Evolutionary conservation across 1,140 invertebrate species (phyloP).

Genomic region (Aplysia californica): DNA sequence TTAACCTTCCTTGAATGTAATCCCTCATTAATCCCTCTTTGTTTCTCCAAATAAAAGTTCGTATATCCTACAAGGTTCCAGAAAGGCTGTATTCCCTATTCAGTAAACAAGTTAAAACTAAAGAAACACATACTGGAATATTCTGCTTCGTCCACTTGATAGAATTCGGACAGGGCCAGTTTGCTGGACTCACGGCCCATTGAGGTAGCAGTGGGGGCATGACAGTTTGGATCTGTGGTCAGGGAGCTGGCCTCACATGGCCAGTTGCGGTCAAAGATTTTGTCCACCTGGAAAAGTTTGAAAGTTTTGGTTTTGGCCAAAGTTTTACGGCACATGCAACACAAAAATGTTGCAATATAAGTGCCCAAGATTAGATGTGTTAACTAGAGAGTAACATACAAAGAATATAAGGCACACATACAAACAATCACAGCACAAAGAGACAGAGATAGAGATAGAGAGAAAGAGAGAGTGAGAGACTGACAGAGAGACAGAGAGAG

Average conservation of each 20-base stretch:
- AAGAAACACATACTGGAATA: conserved; percentile 28
- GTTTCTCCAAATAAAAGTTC: neutral
- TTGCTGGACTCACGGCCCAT: conserved; percentile 26
- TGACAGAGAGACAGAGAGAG: neutral
- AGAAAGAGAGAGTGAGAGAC: neutral
- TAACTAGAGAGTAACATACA: neutral
- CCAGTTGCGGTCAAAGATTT: conserved; percentile 44
- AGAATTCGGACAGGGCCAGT: conserved; percentile 22
- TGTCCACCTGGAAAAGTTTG: conserved; percentile 42
- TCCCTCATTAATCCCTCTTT: neutral
- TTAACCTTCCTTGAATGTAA: neutral
- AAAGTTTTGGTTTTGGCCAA: conserved; percentile 19
- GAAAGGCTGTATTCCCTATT: neutral
- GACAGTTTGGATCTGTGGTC: conserved; percentile 35
- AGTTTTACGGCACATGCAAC: neutral
- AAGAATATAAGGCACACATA: neutral
- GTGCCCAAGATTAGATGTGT: neutral
- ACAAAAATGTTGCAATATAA: neutral
- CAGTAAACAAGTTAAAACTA: neutral
- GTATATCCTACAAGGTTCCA: neutral
- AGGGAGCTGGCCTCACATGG: conserved; percentile 33
- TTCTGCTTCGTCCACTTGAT: conserved; percentile 38
- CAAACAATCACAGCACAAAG: neutral
- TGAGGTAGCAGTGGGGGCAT: conserved; percentile 8
- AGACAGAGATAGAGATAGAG: neutral